phyloP scores from a whole-genome alignment of 2,113 vertebrate species.

The Zonotrichia leucophrys region DNA sequence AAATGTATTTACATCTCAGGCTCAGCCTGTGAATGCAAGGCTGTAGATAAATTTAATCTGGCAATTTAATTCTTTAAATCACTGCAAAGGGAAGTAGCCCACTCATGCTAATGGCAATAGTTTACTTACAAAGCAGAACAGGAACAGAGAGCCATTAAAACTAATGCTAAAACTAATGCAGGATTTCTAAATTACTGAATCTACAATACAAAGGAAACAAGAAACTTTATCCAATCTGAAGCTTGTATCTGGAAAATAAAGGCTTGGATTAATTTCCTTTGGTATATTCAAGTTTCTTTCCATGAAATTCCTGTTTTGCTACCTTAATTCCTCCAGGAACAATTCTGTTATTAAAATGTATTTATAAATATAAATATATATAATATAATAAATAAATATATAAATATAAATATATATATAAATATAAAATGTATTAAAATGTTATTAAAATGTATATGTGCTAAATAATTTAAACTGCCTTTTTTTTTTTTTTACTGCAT shows the following conservation, averaged over 20 bases:
- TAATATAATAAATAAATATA: too few relatives aligned
- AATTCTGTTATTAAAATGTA: not conserved
- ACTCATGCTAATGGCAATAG: not conserved
- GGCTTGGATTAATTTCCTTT: not conserved
- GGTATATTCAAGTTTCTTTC: not conserved
- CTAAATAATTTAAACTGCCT: not conserved
- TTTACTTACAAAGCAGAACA: not conserved
- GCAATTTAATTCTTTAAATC: not conserved
- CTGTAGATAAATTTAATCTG: not conserved
- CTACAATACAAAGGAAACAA: not conserved
- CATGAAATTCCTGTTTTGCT: not conserved
- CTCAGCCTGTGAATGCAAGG: not conserved
- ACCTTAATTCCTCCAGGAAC: not conserved
- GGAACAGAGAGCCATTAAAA: not conserved
- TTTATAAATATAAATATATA: too few relatives aligned
- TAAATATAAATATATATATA: too few relatives aligned
- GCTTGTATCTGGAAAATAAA: not conserved
- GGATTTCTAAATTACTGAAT: not conserved
- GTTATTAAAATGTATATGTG: not conserved
- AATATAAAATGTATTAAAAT: too few relatives aligned
- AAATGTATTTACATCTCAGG: not conserved
- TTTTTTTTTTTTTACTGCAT: not conserved
- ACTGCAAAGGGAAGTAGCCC: not conserved
- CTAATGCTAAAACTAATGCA: not conserved
- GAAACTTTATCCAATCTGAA: not conserved